A percentile compares a stretch with the other conserved stretches of the same genome.
These are phyloP conservation scores for Ferdinandea cuprea DNA, from an alignment of 2,888 invertebrate species.

Conservation along the genomic window DNA sequence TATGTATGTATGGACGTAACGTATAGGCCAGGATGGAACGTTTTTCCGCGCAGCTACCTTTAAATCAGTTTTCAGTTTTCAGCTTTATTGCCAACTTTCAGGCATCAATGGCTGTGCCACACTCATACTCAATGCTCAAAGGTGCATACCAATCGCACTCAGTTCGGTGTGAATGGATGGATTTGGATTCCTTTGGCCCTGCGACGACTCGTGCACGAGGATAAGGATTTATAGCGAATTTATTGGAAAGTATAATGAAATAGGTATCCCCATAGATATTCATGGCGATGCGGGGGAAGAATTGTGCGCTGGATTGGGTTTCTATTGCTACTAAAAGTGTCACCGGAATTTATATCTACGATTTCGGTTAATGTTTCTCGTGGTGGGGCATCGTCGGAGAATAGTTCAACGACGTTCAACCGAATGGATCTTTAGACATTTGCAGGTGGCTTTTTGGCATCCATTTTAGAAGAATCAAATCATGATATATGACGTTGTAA, in stretches of 20 bases:
- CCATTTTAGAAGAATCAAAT: constrained; percentile 57
- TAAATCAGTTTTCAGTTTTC: constrained; percentile 66
- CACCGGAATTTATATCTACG: constrained; percentile 69
- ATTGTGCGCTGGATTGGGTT: constrained; percentile 67
- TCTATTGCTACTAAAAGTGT: constrained; percentile 74
- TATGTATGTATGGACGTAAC: too few relatives aligned
- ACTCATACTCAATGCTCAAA: constrained; percentile 27
- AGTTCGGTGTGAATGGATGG: constrained; percentile 62
- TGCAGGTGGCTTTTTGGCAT: constrained; percentile 71
- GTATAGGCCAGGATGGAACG: background rate
- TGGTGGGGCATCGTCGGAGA: background rate
- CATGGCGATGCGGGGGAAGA: background rate
- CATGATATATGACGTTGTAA: constrained; percentile 62
- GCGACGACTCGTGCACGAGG: constrained; percentile 50
- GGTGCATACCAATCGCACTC: constrained; percentile 51
- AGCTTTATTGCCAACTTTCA: constrained; percentile 69
- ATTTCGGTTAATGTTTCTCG: constrained; percentile 60
- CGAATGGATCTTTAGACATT: constrained; percentile 64
- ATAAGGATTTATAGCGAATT: constrained; percentile 69
- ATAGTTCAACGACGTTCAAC: constrained; percentile 24
- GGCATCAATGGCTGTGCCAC: constrained; percentile 43
- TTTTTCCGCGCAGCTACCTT: constrained; percentile 49
- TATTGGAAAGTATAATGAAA: constrained; percentile 69
- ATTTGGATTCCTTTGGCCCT: constrained; percentile 40
- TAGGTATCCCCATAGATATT: constrained; percentile 48